Base-by-base conservation (phyloP, 2,888 invertebrate genomes). In the Lypha dubia region DNA sequence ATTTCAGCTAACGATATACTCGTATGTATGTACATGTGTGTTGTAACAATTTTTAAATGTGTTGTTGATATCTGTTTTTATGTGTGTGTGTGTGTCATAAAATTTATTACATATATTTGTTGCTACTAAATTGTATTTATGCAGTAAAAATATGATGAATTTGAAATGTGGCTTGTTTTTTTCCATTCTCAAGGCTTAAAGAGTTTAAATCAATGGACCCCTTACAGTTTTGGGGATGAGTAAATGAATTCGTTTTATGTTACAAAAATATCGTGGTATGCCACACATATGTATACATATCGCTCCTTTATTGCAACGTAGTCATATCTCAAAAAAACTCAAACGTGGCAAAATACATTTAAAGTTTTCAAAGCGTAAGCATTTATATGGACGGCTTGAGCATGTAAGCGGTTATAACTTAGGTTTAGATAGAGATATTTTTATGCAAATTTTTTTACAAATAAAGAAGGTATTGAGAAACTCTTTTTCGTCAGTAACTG, bases 81-180 rank as follows among this genome's bases (percentile, higher is more conserved):
- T 32, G 22, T 46, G 53, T 46, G 41, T n/a, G 22, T 49, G 32
- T 62, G 32, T 63, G 53, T 28, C 22, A 56, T 62, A 65, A 70
- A 79, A 74, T 81, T 81, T 70, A 80, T 76, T 38, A 38, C 38
- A 38, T 79, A 65, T 73, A 81, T 79, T 84, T 84, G 62, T 62
- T 68, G 56, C 24, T 35, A 58, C 17, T 17, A 58, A 58, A 58
- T 53, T 24, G 13, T 51, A 67, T 71, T 82, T 71, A 68, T 81
- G 74, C 75, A 62, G 68, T 80, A 68, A 80, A 80, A 68, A 68
- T 68, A 60, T 80, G 74, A 80, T 75, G 75, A 56, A 75, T 81
- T 81, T 63, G 62, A 70, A 75, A 81, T 75, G 75, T 75, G 68
- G 63, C 62, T 56, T 63, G 20, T 60, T 60, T 20, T 13, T 67